phyloP scores from a whole-genome alignment of 2,797 vertebrate species.

The Galago senegalensis region DNA sequence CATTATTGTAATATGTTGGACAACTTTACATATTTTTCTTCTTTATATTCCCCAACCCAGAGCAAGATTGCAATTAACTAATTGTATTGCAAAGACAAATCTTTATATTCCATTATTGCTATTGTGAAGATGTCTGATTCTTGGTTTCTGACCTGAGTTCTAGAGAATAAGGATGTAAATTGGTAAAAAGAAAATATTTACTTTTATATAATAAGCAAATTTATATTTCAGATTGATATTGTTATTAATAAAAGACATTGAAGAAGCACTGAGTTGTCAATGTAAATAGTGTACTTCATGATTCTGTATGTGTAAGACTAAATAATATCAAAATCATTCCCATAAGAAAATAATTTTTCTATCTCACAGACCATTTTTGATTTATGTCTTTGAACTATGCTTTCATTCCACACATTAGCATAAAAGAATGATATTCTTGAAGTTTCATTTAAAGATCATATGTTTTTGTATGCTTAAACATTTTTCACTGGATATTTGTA shows the following conservation, averaged over 20 bases:
- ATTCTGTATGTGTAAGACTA: not conserved
- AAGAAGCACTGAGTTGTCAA: not conserved
- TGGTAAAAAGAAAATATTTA: not conserved
- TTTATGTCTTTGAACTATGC: not conserved
- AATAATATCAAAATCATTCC: not conserved
- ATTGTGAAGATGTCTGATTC: not conserved
- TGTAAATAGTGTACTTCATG: not conserved
- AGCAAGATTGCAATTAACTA: conserved; percentile 39
- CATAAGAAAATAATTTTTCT: not conserved
- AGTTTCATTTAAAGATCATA: not conserved
- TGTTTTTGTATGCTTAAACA: not conserved
- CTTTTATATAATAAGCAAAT: not conserved
- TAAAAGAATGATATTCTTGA: not conserved
- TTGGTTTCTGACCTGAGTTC: not conserved
- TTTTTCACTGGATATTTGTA: not conserved
- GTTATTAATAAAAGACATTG: not conserved
- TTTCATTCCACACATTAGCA: not conserved
- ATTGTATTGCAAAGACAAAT: conserved; percentile 71
- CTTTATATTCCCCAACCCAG: not conserved
- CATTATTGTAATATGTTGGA: conserved; percentile 41
- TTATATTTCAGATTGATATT: not conserved
- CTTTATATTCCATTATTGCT: not conserved
- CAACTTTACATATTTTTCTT: conserved; percentile 67
- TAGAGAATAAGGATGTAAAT: not conserved
- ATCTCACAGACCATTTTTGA: not conserved